These are phyloP conservation scores for Sebastes steindachneri DNA, from an alignment of 2,797 vertebrate genomes.

Conservation along the genomic window DNA sequence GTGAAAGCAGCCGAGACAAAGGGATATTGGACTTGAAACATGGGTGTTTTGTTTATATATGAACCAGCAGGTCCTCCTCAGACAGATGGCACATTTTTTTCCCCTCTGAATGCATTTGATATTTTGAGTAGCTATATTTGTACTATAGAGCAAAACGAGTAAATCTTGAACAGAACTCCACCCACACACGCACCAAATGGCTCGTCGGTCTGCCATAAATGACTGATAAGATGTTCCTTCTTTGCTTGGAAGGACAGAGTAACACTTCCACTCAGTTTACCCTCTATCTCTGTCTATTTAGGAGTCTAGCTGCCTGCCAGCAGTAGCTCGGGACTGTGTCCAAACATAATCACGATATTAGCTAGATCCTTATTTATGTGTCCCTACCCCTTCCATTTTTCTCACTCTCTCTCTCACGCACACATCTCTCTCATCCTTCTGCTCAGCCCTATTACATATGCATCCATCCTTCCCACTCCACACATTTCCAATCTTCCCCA, in stretches of 20 bases:
- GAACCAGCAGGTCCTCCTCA: slow-evolving; percentile 40
- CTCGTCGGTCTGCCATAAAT: slow-evolving; percentile 65
- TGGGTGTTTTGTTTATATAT: slow-evolving; percentile 51
- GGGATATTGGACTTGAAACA: slow-evolving; percentile 58
- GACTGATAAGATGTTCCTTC: slow-evolving; percentile 74
- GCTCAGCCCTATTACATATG: slow-evolving; percentile 87
- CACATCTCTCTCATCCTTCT: slow-evolving; percentile 68
- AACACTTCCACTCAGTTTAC: slow-evolving; percentile 81
- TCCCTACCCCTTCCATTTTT: slow-evolving; percentile 70
- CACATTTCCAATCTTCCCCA: slow-evolving; percentile 91
- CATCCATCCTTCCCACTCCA: slow-evolving; percentile 81
- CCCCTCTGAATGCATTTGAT: slow-evolving; percentile 30
- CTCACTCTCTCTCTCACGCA: slow-evolving; percentile 22
- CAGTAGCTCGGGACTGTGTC: slow-evolving; percentile 78
- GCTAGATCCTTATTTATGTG: slow-evolving; percentile 81
- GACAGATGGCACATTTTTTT: slow-evolving; percentile 54
- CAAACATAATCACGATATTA: slow-evolving; percentile 86
- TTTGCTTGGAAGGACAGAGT: slow-evolving; percentile 82
- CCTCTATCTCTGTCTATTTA: slow-evolving; percentile 77
- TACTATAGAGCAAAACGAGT: slow-evolving; percentile 51
- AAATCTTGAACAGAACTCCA: slow-evolving; percentile 66
- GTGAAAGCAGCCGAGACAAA: slow-evolving; percentile 33
- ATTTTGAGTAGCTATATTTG: slow-evolving; percentile 70
- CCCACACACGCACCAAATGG: slow-evolving; percentile 65
- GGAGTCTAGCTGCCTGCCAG: slow-evolving; percentile 75